Conservation (phyloP, 1,140 invertebrate species). For the Drosophila repleta region DNA sequence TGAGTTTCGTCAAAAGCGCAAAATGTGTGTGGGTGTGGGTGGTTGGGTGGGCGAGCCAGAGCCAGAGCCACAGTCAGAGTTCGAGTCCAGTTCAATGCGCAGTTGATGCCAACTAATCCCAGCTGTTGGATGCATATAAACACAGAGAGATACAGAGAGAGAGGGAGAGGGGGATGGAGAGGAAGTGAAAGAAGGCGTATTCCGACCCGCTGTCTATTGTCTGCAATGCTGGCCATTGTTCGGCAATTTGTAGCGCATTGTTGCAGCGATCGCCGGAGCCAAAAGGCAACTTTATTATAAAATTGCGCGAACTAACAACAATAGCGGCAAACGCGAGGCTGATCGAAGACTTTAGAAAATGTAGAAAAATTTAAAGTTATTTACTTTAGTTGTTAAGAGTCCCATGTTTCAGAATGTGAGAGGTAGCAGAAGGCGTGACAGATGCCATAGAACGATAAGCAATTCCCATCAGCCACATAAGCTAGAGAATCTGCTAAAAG, state of each 20-base stretch:
- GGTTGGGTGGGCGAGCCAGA: too few relatives aligned
- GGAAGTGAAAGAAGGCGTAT: constrained; percentile 30
- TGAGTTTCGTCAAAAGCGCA: background rate
- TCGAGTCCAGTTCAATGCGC: constrained; percentile 47
- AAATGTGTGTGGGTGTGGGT: background rate
- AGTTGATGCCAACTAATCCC: constrained; percentile 71
- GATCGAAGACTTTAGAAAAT: too few relatives aligned
- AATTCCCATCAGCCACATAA: too few relatives aligned
- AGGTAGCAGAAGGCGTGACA: too few relatives aligned
- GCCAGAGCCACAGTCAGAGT: background rate
- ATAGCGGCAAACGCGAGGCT: too few relatives aligned
- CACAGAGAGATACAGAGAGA: constrained; percentile 2
- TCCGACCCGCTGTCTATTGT: constrained; percentile 11
- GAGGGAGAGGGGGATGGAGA: background rate
- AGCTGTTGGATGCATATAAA: constrained; percentile 36
- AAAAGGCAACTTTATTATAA: constrained; percentile 64
- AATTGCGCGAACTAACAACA: constrained; percentile 28
- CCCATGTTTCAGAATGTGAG: too few relatives aligned
- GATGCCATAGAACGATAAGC: too few relatives aligned
- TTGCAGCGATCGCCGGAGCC: constrained; percentile 48
- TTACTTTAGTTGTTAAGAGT: too few relatives aligned
- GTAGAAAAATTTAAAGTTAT: too few relatives aligned
- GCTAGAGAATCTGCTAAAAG: too few relatives aligned
- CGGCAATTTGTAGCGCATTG: constrained; percentile 73
- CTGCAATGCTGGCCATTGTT: constrained; percentile 52